phyloP scores from a whole-genome alignment of 2,888 invertebrate genomes.

The Athetis lepigone region DNA sequence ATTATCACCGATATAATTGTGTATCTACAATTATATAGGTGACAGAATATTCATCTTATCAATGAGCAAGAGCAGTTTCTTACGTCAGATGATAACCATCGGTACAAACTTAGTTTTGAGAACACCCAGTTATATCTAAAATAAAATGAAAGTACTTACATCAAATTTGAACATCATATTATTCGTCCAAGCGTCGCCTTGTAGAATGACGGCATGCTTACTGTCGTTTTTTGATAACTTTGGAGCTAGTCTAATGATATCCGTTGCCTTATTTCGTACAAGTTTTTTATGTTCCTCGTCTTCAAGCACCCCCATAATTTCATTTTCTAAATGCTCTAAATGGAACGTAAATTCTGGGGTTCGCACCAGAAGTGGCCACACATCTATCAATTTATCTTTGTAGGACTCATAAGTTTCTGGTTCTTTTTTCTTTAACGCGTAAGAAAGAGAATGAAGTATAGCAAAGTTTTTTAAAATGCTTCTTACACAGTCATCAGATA shows the following conservation, averaged over 20 bases:
- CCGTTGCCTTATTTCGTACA: slow-evolving; percentile 39
- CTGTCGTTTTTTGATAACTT: slow-evolving; percentile 51
- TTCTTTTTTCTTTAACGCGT: slow-evolving; percentile 70
- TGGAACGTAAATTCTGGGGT: slow-evolving; percentile 10
- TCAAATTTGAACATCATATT: slow-evolving; percentile 71
- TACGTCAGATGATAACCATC: too few species aligned
- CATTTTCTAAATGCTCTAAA: slow-evolving; percentile 50
- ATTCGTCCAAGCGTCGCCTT: slow-evolving; percentile 76
- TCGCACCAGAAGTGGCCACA: slow-evolving; percentile 16
- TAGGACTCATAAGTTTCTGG: slow-evolving; percentile 62
- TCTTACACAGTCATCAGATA: slow-evolving; percentile 67
- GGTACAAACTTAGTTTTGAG: too few species aligned
- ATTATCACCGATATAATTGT: too few species aligned
- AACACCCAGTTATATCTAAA: too few species aligned
- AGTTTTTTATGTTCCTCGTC: slow-evolving; percentile 58
- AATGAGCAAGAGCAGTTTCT: too few species aligned
- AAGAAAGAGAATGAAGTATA: slow-evolving; percentile 74
- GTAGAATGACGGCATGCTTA: slow-evolving; percentile 68
- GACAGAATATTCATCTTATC: too few species aligned
- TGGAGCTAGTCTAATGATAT: slow-evolving; percentile 4
- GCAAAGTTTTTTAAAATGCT: slow-evolving; percentile 72
- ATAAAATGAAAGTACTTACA: slow-evolving; percentile 61
- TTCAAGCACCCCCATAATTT: slow-evolving; percentile 53
- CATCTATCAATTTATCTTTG: slow-evolving; percentile 54
- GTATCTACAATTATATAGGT: too few species aligned